Conservation (phyloP, 2,888 invertebrate species). For the Pemphredon lugubris region DNA sequence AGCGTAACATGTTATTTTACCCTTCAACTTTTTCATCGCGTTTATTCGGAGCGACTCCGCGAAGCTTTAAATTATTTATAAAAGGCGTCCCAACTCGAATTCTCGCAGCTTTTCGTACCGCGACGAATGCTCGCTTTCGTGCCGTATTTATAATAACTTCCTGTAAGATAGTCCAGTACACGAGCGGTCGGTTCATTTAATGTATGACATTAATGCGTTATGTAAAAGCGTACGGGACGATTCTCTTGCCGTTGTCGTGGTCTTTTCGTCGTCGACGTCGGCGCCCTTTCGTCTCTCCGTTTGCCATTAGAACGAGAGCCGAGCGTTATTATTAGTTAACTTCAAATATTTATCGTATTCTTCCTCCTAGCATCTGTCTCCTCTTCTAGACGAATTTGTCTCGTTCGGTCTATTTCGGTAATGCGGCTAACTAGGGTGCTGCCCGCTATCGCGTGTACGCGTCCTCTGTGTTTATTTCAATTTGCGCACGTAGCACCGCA, state of each 20-base stretch:
- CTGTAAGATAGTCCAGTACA: constrained; percentile 51
- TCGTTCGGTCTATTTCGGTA: constrained; percentile 53
- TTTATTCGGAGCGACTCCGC: constrained; percentile 6
- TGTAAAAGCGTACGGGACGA: constrained; percentile 64
- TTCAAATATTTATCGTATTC: constrained; percentile 77
- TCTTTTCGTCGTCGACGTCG: constrained; percentile 39
- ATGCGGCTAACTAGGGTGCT: constrained; percentile 37
- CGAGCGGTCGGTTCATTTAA: constrained; percentile 52
- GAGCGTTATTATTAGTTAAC: constrained; percentile 77
- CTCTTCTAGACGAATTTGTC: constrained; percentile 41
- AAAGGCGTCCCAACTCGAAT: constrained; percentile 20
- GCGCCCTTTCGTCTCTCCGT: constrained; percentile 64
- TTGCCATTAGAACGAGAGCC: constrained; percentile 64
- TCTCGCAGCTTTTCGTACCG: constrained; percentile 34
- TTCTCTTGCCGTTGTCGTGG: constrained; percentile 47
- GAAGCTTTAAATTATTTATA: constrained; percentile 48
- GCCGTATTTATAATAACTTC: constrained; percentile 61
- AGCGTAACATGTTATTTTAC: too few species aligned
- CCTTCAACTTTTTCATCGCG: too few species aligned
- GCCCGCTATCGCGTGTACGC: constrained; percentile 9
- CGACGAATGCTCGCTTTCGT: constrained; percentile 46
- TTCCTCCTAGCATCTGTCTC: constrained; percentile 41
- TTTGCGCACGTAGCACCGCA: too few species aligned
- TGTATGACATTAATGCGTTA: constrained; percentile 65
- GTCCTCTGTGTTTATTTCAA: too few species aligned